Percentiles rank a stretch among this genome's conserved stretches.
Conservation (phyloP, 2,113 vertebrate genomes). For the Mandrillus leucophaeus region DNA sequence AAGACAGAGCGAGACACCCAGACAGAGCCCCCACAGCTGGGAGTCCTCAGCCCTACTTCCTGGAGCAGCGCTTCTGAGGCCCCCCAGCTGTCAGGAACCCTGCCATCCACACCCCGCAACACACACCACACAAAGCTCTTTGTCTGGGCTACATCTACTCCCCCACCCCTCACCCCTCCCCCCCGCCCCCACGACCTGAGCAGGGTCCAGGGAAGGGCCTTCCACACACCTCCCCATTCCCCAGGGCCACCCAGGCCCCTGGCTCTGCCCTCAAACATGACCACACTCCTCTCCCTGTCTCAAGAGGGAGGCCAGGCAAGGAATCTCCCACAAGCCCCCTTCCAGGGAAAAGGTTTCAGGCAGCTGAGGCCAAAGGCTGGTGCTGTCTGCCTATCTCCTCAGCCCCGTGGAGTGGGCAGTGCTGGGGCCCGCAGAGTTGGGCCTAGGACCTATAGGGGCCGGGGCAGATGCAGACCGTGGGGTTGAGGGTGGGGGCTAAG, state of each 20-base stretch:
- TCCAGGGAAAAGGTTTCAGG: background rate
- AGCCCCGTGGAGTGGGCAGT: too few relatives aligned
- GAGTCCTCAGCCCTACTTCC: conserved; percentile 54
- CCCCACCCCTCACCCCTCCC: background rate
- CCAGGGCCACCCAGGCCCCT: background rate
- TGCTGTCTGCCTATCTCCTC: background rate
- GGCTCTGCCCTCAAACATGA: background rate
- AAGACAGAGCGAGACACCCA: conserved; percentile 13
- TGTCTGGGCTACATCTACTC: background rate
- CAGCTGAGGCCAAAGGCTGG: background rate
- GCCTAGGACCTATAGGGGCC: background rate
- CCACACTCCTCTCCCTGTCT: background rate
- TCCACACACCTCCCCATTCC: background rate
- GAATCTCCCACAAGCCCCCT: background rate
- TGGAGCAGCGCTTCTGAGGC: background rate
- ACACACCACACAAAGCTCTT: background rate
- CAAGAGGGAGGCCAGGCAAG: background rate
- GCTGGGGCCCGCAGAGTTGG: background rate
- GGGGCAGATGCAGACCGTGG: too few relatives aligned
- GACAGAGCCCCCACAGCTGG: conserved; percentile 61
- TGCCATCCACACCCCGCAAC: background rate
- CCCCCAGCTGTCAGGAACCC: conserved; percentile 10
- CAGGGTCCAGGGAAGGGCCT: background rate
- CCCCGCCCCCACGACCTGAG: background rate
- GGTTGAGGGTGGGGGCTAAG: fast-evolving